These are phyloP conservation scores for Bombycilla garrulus DNA, from an alignment of 2,113 vertebrate genomes.

Conservation along the genomic window DNA sequence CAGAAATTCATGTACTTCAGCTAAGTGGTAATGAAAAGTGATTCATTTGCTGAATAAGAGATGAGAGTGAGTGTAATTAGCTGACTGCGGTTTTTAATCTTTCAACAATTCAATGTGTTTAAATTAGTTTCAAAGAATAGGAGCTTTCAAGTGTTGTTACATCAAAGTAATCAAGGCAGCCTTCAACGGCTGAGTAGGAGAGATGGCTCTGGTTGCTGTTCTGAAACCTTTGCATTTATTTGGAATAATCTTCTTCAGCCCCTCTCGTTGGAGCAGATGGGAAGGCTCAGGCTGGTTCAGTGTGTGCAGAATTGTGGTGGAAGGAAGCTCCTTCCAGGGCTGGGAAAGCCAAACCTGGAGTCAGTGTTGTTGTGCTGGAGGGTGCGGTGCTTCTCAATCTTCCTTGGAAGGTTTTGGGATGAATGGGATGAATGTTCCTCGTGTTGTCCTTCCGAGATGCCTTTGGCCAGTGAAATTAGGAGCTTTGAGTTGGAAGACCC, in stretches of 20 bases:
- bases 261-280: not conserved
- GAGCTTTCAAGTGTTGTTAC: constrained; percentile 83
- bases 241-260: constrained; percentile 45
- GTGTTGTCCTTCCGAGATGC: not conserved
- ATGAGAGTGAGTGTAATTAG: constrained; percentile 86
- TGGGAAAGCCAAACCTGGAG: not conserved
- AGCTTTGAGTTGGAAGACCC: not conserved
- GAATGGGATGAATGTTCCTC: not conserved
- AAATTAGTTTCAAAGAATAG: constrained; percentile 86
- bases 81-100: constrained; percentile 86
- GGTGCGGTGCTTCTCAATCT: not conserved
- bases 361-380: accelerated
- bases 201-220: constrained; percentile 29
- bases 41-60: constrained; percentile 87
- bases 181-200: constrained; percentile 56
- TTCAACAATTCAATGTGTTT: constrained; percentile 85
- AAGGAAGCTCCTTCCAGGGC: not conserved
- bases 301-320: not conserved
- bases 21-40: constrained; percentile 86
- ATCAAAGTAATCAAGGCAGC: constrained; percentile 76
- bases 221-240: constrained; percentile 57
- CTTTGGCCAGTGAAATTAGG: not conserved
- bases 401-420: not conserved
- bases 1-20: constrained; percentile 86
- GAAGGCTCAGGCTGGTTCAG: not conserved